phyloP scores from a whole-genome alignment of 2,888 invertebrate genomes.

The Epistrophe eligans region DNA sequence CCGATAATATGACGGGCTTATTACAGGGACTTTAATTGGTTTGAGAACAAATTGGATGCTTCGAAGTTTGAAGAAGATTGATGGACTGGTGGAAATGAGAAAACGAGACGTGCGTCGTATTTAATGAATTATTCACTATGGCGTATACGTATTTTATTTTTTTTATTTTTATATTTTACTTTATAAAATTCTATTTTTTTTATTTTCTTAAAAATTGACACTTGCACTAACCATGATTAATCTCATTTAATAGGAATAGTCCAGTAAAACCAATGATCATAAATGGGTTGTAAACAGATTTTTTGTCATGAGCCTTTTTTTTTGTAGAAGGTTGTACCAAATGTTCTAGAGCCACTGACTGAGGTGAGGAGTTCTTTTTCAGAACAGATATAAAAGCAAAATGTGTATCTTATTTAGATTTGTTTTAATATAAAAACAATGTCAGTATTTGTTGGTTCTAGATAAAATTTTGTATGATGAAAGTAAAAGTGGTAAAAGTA shows the following conservation, averaged over 20 bases:
- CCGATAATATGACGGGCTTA: constrained; percentile 42
- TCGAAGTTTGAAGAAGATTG: constrained; percentile 30
- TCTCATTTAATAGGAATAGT: neutral
- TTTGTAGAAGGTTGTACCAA: too few relatives aligned
- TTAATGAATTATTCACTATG: constrained; percentile 16
- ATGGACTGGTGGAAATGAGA: constrained; percentile 35
- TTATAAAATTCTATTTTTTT: neutral
- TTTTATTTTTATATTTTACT: neutral
- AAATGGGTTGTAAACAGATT: neutral
- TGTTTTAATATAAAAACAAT: too few relatives aligned
- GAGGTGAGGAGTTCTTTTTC: too few relatives aligned
- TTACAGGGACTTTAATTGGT: constrained; percentile 47
- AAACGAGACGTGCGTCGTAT: constrained; percentile 2
- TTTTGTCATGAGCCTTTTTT: neutral
- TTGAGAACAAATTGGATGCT: constrained; percentile 43
- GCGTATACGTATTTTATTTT: neutral
- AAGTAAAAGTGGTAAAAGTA: too few relatives aligned
- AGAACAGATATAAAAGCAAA: too few relatives aligned
- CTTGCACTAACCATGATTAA: constrained; percentile 4
- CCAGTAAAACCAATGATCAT: neutral
- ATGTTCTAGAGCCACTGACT: too few relatives aligned
- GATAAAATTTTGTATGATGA: too few relatives aligned
- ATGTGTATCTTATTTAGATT: too few relatives aligned
- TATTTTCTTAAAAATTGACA: neutral
- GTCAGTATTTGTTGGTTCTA: too few relatives aligned